Evolutionary conservation across 2,888 invertebrate species (phyloP).

Genomic region (Ochlodes sylvanus): DNA sequence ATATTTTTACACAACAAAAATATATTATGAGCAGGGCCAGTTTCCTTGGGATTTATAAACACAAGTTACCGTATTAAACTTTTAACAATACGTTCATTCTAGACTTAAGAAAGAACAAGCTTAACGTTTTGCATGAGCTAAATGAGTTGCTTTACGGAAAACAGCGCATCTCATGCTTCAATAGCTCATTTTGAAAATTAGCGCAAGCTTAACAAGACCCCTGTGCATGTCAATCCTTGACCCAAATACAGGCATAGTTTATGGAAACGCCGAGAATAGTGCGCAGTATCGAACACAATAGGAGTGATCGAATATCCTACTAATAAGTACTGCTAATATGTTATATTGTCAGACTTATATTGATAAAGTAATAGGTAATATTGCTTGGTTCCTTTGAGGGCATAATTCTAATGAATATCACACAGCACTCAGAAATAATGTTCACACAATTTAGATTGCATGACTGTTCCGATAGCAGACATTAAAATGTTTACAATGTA

Average conservation of each 20-base stretch:
- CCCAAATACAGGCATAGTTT: constrained; percentile 29
- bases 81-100: neutral
- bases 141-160: constrained; percentile 13
- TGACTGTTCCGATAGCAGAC: no score
- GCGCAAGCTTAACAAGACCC: constrained; percentile 31
- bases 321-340: constrained; percentile 5
- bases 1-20: no score
- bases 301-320: constrained; percentile 12
- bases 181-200: constrained; percentile 34
- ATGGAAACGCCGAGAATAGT: constrained; percentile 12
- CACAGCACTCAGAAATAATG: no score
- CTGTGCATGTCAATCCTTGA: constrained; percentile 28
- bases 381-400: no score
- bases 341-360: no score
- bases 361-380: no score
- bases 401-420: no score
- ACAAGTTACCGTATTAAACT: no score
- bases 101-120: neutral
- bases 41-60: no score
- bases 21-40: no score
- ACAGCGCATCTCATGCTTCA: constrained; percentile 25
- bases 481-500: no score
- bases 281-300: neutral
- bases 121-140: neutral
- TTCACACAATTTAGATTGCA: no score